Conservation (phyloP, 2,113 vertebrate species). For the Odocoileus virginianus region DNA sequence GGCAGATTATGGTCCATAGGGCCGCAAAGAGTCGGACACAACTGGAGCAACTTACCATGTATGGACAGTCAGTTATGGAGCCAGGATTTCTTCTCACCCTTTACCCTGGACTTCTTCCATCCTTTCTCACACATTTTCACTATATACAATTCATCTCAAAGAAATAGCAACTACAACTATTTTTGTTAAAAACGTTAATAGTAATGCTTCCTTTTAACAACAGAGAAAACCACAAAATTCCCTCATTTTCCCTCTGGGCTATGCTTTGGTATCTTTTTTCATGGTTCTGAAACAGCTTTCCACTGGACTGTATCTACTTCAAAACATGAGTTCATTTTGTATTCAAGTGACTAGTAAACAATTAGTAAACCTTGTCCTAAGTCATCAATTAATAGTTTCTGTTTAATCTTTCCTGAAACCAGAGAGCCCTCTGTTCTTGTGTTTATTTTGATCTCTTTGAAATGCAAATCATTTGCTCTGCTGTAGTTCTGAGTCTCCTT, state of each 20-base stretch:
- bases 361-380: conserved; percentile 72
- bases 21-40: not conserved
- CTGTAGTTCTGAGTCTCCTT: conserved; percentile 46
- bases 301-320: conserved; percentile 26
- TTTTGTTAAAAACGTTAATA: not conserved
- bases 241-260: not conserved
- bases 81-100: not conserved
- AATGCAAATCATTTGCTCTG: conserved; percentile 67
- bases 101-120: not conserved
- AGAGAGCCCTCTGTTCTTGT: conserved; percentile 45
- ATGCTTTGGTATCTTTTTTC: not conserved
- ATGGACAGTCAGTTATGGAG: not conserved
- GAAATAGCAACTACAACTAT: not conserved
- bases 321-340: conserved; percentile 44
- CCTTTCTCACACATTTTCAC: not conserved
- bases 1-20: not conserved
- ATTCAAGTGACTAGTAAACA: conserved; percentile 61
- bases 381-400: conserved; percentile 70
- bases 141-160: not conserved
- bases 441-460: conserved; percentile 67
- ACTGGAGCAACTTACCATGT: not conserved
- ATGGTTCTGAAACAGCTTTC: conserved; percentile 27
- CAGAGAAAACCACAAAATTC: not conserved
- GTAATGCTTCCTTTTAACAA: conserved; percentile 1
- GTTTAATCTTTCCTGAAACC: conserved; percentile 57